Percentiles rank a stretch among this genome's conserved stretches.
These are phyloP conservation scores for Sus cebifrons DNA, from an alignment of 2,797 vertebrate genomes.

Conservation along the genomic window DNA sequence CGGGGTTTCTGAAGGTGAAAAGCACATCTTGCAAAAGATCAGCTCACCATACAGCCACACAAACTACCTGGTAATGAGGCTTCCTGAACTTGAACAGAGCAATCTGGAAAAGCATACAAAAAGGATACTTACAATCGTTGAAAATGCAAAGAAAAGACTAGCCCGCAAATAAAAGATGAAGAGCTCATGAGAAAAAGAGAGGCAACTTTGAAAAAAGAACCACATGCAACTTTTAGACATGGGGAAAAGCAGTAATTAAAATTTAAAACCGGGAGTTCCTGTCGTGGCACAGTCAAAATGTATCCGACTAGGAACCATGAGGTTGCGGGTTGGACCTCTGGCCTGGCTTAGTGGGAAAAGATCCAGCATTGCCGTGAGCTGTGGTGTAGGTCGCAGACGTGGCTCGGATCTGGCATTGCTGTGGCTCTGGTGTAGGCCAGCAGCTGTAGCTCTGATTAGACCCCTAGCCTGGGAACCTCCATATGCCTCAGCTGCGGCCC, in stretches of 20 bases:
- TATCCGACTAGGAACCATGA: no score
- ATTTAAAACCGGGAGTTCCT: not conserved
- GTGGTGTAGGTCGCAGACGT: no score
- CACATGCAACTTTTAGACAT: not conserved
- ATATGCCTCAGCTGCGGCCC: no score
- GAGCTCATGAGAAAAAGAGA: not conserved
- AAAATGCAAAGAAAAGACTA: conserved; percentile 44
- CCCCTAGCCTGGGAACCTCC: no score
- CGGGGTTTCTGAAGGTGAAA: conserved; percentile 20
- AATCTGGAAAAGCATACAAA: not conserved
- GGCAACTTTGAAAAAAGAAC: not conserved
- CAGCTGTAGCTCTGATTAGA: no score
- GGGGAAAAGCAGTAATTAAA: not conserved
- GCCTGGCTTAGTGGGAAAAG: no score
- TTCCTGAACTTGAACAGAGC: conserved; percentile 13
- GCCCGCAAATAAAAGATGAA: conserved; percentile 26
- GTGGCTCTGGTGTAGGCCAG: no score
- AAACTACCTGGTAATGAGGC: not conserved
- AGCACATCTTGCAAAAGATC: not conserved
- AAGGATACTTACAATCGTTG: not conserved
- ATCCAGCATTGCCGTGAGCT: no score
- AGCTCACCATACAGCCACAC: not conserved
- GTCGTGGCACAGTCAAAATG: no score
- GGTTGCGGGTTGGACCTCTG: no score
- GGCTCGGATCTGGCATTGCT: no score